Evolutionary conservation across 37 sponge, comb jelly and placozoan species (phyloP).

Genomic region (Spongilla lacustris): DNA sequence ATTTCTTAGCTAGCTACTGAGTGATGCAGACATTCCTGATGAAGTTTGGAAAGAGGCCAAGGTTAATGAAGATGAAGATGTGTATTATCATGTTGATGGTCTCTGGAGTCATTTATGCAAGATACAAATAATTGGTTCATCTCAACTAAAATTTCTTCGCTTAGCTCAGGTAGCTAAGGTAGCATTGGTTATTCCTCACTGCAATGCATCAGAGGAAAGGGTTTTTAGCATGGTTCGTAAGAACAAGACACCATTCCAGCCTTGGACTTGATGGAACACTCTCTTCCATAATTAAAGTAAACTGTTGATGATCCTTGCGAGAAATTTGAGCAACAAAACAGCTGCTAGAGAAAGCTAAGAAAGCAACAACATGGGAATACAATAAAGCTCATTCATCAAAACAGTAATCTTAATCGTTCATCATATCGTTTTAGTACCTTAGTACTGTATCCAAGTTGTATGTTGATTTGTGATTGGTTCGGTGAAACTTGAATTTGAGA

Average conservation of each 20-base stretch:
- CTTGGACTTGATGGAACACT: slow-evolving; percentile 32
- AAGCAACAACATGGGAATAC: slow-evolving; percentile 19
- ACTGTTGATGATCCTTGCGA: slow-evolving; percentile 20
- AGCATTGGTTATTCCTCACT: slow-evolving; percentile 30
- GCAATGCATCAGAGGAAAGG: slow-evolving; percentile 54
- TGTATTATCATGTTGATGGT: not conserved
- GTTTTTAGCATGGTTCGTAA: slow-evolving; percentile 39
- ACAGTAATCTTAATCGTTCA: not conserved
- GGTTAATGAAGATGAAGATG: not conserved
- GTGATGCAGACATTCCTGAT: slow-evolving; percentile 19
- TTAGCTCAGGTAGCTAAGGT: slow-evolving; percentile 26
- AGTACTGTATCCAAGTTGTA: not conserved
- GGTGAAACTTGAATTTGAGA: not conserved
- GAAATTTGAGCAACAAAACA: slow-evolving; percentile 20
- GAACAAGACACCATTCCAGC: slow-evolving; percentile 35
- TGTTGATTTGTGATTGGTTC: not conserved
- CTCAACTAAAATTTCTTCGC: not conserved
- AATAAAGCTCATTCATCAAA: slow-evolving; percentile 16
- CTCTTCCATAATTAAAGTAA: slow-evolving; percentile 1
- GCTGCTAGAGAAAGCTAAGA: not conserved
- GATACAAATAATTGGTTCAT: not conserved
- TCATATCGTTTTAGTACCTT: not conserved
- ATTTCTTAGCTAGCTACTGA: slow-evolving; percentile 39
- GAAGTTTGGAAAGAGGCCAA: slow-evolving; percentile 28
- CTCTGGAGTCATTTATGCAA: not conserved